phyloP scores from a whole-genome alignment of 2,888 invertebrate genomes.

The Andrena marginata region DNA sequence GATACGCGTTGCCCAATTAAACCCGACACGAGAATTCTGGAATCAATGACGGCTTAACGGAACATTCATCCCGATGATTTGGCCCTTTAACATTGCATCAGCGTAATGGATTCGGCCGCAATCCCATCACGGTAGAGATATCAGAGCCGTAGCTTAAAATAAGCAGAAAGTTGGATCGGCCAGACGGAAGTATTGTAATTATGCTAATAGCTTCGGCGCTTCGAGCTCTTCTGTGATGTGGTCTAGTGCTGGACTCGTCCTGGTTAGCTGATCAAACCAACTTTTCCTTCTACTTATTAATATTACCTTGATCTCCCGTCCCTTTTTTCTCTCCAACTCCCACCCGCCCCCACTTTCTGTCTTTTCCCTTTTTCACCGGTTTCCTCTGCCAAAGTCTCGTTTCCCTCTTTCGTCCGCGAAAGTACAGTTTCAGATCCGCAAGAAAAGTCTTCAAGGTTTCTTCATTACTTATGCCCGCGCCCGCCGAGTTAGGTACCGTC shows the following conservation, averaged over 20 bases:
- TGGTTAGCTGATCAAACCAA: slow-evolving; percentile 83
- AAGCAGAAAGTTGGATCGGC: slow-evolving; percentile 82
- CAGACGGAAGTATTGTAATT: slow-evolving; percentile 84
- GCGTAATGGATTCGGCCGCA: slow-evolving; percentile 82
- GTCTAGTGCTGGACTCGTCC: slow-evolving; percentile 70
- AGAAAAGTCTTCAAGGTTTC: slow-evolving; percentile 69
- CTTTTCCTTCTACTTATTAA: slow-evolving; percentile 85
- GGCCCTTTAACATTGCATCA: slow-evolving; percentile 82
- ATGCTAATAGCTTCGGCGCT: slow-evolving; percentile 84
- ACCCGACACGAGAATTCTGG: slow-evolving; percentile 5
- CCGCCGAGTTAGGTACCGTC: slow-evolving; percentile 55
- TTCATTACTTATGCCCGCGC: slow-evolving; percentile 68
- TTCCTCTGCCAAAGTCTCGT: slow-evolving; percentile 35
- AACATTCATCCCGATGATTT: slow-evolving; percentile 78
- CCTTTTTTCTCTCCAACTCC: slow-evolving; percentile 14
- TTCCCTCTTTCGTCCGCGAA: slow-evolving; percentile 34
- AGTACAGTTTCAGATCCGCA: slow-evolving; percentile 51
- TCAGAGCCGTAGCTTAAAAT: slow-evolving; percentile 78
- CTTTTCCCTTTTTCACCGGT: slow-evolving; percentile 6
- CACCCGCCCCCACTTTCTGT: not conserved
- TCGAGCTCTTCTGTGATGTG: slow-evolving; percentile 82
- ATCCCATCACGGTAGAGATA: slow-evolving; percentile 79
- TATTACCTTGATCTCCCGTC: slow-evolving; percentile 77
- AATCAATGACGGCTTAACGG: slow-evolving; percentile 45
- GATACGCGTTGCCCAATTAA: slow-evolving; percentile 24